Evolutionary conservation across 2,113 vertebrate genomes (phyloP), one percentile per base, ranked within the genome.

Genomic region (Gnathonemus echidnorhynchus): DNA sequence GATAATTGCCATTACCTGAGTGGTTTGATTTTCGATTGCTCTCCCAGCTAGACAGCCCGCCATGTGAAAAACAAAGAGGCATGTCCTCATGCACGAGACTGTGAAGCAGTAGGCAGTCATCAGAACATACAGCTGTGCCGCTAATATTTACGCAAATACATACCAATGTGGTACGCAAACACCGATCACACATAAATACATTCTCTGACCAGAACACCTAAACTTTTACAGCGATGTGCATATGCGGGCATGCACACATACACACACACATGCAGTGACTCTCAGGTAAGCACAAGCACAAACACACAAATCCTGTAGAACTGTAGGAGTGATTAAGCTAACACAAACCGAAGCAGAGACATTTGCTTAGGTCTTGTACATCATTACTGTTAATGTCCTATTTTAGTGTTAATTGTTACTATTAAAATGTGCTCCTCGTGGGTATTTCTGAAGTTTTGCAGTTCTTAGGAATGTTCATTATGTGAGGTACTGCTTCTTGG

Each of bases 341-440:
- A 66, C 87, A 48, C 88, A 50, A 66, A 93, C 62, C 90, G 90
- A 93, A 93, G 90, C 19, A 90, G 88, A 89, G 92, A 94, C 92
- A 95, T 95, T 84, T 94, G 94, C 93, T 90, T 92, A 62, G 53
- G 86, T 92, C 92, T 92, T 90, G 93, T 94, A 91, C 93, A 93
- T 92, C 92, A 94, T 93, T 94, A 94, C 83, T 91, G 91, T 91
- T 94, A 93, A 93, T 94, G 92, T 94, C 49, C 88, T 92, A 92
- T 90, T 91, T 94, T 91, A 92, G 91, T 90, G 87, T 90, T 90
- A 90, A 93, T 91, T 91, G 89, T 92, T 91, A 89, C 88, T 89
- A 93, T 93, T 93, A 93, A 91, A 91, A 90, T 92, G 66, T 88
- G 90, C 92, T 94, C 91, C 92, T 90, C 89, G 92, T 89, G 93